Conservation (phyloP, 2,888 invertebrate genomes). For the Disparrhopalites patrizii region DNA sequence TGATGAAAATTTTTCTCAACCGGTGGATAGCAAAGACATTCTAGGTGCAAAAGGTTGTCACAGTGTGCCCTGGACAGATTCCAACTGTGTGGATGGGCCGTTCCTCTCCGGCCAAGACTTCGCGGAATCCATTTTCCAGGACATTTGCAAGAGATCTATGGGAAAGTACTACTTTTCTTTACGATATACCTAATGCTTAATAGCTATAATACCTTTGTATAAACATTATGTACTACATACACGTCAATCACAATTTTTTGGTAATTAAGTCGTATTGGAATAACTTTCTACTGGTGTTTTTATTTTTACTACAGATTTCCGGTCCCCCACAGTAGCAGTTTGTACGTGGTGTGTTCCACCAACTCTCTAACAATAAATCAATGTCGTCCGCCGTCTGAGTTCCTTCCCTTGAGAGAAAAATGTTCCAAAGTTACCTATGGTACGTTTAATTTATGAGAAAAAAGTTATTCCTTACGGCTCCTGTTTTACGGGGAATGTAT, state of each 20-base stretch:
- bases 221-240: too few species aligned
- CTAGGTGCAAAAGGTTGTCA: background rate
- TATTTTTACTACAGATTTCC: background rate
- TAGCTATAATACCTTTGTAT: too few species aligned
- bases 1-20: too few species aligned
- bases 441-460: background rate
- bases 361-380: constrained; percentile 20
- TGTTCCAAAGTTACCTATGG: background rate
- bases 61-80: constrained; percentile 26
- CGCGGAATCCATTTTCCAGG: constrained; percentile 28
- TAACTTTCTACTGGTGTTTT: background rate
- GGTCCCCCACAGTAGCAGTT: background rate
- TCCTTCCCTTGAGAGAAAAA: background rate
- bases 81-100: constrained; percentile 34
- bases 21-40: too few species aligned
- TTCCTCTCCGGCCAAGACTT: constrained; percentile 28
- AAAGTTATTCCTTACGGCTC: too few species aligned
- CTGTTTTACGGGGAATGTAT: too few species aligned
- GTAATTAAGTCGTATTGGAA: too few species aligned
- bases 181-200: too few species aligned
- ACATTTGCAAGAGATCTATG: constrained; percentile 27
- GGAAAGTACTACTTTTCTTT: constrained; percentile 20
- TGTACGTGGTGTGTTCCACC: constrained; percentile 22
- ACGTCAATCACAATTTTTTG: too few species aligned
- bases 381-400: constrained; percentile 14